These are phyloP conservation scores for Pantherophis guttatus DNA, from an alignment of 2,113 vertebrate species.

Conservation along the genomic window DNA sequence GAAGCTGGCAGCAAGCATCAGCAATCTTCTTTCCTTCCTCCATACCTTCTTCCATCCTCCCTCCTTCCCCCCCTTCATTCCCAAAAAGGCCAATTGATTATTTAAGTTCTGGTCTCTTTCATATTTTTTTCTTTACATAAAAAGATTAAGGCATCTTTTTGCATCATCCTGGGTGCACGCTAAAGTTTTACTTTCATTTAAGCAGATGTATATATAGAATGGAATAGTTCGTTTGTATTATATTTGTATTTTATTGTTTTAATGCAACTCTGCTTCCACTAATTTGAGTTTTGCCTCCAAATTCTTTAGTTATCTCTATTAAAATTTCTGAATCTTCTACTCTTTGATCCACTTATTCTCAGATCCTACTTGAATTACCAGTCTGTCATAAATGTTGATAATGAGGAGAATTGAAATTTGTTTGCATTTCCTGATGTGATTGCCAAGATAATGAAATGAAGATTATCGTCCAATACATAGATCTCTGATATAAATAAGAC, in stretches of 20 bases:
- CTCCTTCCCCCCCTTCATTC: neutral
- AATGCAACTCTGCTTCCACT: neutral
- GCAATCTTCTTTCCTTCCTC: neutral
- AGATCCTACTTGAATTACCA: neutral
- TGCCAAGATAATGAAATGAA: neutral
- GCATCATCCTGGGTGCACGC: neutral
- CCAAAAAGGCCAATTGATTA: neutral
- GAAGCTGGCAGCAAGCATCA: neutral
- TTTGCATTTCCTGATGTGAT: neutral
- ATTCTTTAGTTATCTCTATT: neutral
- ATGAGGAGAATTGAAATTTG: neutral
- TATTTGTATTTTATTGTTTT: neutral
- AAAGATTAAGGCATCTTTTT: neutral
- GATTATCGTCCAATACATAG: neutral
- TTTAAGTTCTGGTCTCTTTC: neutral
- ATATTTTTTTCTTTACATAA: neutral
- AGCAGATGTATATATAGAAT: neutral
- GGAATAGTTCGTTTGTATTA: neutral
- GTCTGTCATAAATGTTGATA: neutral
- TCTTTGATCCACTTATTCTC: neutral
- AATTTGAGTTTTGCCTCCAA: neutral
- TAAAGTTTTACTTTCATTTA: neutral
- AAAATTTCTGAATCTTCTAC: neutral
- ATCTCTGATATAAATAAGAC: neutral
- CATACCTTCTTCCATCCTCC: too few relatives aligned